A percentile compares a stretch with the other conserved stretches of the same genome.
Evolutionary conservation across 2,113 vertebrate species (phyloP).

Genomic region (Gymnogyps californianus): DNA sequence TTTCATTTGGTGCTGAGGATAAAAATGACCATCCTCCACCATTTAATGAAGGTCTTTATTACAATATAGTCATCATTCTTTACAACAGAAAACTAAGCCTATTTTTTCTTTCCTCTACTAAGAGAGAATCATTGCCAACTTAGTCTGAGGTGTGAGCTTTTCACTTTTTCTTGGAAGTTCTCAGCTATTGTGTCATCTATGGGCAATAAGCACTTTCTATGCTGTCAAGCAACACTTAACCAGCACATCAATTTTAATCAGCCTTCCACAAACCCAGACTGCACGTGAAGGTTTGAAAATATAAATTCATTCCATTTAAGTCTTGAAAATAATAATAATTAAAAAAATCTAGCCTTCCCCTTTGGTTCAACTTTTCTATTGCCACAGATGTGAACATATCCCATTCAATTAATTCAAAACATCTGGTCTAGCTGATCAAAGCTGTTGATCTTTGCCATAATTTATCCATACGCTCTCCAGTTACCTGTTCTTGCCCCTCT

Average conservation of each 20-base stretch:
- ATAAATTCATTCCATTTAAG: not conserved
- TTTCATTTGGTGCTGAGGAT: not conserved
- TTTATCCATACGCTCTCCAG: not conserved
- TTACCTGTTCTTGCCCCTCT: not conserved
- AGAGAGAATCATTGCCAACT: not conserved
- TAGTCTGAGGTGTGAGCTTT: not conserved
- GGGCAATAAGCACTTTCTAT: not conserved
- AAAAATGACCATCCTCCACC: not conserved
- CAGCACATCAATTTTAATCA: conserved; percentile 2
- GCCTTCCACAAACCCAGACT: not conserved
- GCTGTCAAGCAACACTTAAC: not conserved
- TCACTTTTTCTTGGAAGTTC: not conserved
- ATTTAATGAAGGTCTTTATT: not conserved
- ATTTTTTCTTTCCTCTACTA: not conserved
- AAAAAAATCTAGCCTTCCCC: not conserved
- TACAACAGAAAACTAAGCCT: not conserved
- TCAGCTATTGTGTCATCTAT: not conserved
- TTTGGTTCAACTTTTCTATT: not conserved
- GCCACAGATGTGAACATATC: not conserved
- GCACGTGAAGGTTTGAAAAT: not conserved
- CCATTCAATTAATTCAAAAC: not conserved
- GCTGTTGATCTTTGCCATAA: not conserved
- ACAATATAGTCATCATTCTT: not conserved
- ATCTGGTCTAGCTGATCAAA: not conserved
- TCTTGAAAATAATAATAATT: not conserved